These are phyloP conservation scores for Druceiella hillmani DNA, from an alignment of 2,888 invertebrate species.

Conservation along the genomic window DNA sequence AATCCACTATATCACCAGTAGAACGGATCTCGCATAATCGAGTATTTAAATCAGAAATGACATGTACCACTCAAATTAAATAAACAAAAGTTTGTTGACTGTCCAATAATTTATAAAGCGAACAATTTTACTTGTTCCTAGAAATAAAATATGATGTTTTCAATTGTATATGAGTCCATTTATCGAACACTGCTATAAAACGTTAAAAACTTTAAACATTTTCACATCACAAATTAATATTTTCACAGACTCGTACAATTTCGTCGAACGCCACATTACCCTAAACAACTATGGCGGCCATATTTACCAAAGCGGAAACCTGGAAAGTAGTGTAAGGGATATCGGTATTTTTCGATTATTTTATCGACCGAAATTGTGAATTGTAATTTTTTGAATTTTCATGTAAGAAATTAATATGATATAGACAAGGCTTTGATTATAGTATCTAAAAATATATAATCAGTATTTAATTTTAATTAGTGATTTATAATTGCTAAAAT, in stretches of 20 bases:
- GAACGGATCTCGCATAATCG: constrained; percentile 47
- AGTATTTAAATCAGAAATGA: constrained; percentile 39
- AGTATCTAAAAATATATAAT: no score
- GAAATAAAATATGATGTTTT: no score
- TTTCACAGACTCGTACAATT: constrained; percentile 47
- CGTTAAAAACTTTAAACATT: constrained; percentile 46
- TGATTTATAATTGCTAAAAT: no score
- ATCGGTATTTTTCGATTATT: no score
- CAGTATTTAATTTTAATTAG: no score
- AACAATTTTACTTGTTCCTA: no score
- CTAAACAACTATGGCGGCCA: constrained; percentile 52
- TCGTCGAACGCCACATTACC: constrained; percentile 54
- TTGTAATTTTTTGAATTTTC: no score
- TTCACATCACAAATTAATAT: constrained; percentile 46
- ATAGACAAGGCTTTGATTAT: no score
- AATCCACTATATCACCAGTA: constrained; percentile 42
- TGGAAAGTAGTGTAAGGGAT: no score
- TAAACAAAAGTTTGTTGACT: constrained; percentile 57
- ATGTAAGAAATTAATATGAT: no score
- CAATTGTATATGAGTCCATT: constrained; percentile 38
- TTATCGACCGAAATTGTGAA: no score
- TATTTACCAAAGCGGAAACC: constrained; percentile 38
- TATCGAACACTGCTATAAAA: constrained; percentile 50
- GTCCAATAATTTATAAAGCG: constrained; percentile 48
- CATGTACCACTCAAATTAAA: constrained; percentile 44